phyloP scores from a whole-genome alignment of 2,797 vertebrate species.

The Botia almorhae region DNA sequence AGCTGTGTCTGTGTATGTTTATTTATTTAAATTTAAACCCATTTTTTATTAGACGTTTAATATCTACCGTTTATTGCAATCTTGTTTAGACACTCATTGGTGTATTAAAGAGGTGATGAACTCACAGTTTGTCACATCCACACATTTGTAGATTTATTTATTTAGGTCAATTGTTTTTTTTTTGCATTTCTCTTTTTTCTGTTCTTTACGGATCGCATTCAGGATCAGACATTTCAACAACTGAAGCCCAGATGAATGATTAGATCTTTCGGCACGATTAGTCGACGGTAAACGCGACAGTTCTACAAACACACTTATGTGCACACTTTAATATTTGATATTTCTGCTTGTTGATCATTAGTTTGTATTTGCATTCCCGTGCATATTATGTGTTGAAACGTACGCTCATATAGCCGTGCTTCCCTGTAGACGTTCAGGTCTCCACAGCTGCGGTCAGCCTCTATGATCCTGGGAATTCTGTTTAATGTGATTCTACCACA shows the following conservation, averaged over 20 bases:
- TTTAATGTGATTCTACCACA: conserved; percentile 61
- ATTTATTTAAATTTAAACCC: no score
- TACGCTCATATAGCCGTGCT: neutral
- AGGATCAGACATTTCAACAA: neutral
- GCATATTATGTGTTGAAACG: conserved; percentile 37
- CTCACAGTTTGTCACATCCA: no score
- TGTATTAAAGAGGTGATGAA: no score
- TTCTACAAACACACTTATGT: conserved; percentile 1
- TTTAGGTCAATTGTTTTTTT: neutral
- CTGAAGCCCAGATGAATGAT: conserved; percentile 8
- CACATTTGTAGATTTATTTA: neutral
- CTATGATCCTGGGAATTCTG: conserved; percentile 49
- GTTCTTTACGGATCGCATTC: neutral
- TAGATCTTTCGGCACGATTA: conserved; percentile 22
- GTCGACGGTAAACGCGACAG: neutral
- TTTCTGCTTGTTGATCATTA: neutral
- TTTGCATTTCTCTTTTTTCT: neutral
- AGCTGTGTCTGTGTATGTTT: no score
- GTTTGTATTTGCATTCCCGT: conserved; percentile 10
- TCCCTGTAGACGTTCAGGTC: conserved; percentile 29
- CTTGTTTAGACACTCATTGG: no score
- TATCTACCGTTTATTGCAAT: no score
- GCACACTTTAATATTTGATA: neutral
- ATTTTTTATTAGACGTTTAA: no score
- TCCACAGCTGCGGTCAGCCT: conserved; percentile 40